These are phyloP conservation scores for Gopherus evgoodei DNA, from an alignment of 2,113 vertebrate genomes.

Conservation along the genomic window DNA sequence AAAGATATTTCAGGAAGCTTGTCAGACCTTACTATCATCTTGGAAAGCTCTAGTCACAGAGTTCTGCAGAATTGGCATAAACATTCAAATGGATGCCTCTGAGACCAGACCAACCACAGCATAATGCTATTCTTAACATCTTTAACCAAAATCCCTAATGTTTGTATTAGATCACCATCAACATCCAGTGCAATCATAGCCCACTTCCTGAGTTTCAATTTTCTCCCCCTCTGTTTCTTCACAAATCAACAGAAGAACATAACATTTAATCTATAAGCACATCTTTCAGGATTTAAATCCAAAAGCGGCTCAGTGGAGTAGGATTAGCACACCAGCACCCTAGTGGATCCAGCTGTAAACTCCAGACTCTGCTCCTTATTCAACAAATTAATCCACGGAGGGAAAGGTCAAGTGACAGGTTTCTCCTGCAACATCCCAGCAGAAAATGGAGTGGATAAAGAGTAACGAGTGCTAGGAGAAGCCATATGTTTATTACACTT, in stretches of 20 bases:
- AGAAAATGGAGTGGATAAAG: not conserved
- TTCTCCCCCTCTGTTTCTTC: not conserved
- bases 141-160: constrained; percentile 17
- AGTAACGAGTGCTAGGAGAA: not conserved
- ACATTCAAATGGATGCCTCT: not conserved
- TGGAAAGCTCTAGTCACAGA: constrained; percentile 23
- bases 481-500: constrained; percentile 28
- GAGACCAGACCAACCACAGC: not conserved
- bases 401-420: constrained; percentile 16
- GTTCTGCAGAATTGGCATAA: not conserved
- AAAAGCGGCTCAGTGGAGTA: constrained; percentile 40
- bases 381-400: not conserved
- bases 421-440: not conserved
- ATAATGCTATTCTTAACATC: not conserved
- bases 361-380: not conserved
- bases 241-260: not conserved
- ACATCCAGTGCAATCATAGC: not conserved
- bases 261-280: not conserved
- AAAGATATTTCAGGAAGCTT: not conserved
- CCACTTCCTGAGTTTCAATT: not conserved
- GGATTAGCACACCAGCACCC: not conserved
- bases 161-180: not conserved
- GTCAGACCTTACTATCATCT: not conserved
- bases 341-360: not conserved
- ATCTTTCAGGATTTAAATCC: constrained; percentile 18